Conservation (phyloP, 2,888 invertebrate genomes). For the Sarcophaga subvicina region DNA sequence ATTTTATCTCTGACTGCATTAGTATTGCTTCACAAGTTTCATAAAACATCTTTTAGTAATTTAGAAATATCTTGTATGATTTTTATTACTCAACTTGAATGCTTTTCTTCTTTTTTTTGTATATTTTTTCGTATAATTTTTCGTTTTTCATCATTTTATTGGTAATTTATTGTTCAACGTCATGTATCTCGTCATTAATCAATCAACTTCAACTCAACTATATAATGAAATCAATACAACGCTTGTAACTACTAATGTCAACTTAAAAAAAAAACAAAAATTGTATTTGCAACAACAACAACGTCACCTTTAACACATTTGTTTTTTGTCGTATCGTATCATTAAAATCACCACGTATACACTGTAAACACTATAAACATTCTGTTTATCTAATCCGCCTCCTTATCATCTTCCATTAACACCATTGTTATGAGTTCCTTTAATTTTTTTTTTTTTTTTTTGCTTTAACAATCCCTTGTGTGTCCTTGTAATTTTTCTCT, state of each 20-base stretch:
- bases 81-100: conserved; percentile 54
- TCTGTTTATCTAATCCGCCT: background rate
- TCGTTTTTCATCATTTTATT: conserved; percentile 47
- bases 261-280: conserved; percentile 29
- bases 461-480: conserved; percentile 16
- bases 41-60: conserved; percentile 16
- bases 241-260: conserved; percentile 57
- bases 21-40: conserved; percentile 35
- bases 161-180: conserved; percentile 55
- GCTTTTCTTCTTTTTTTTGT: conserved; percentile 53
- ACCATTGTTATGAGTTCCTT: conserved; percentile 9
- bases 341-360: conserved; percentile 3
- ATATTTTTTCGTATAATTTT: conserved; percentile 36
- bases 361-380: background rate
- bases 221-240: conserved; percentile 48
- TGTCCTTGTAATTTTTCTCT: conserved; percentile 36
- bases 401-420: background rate
- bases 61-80: conserved; percentile 3
- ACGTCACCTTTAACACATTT: conserved; percentile 45
- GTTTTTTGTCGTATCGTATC: conserved; percentile 18
- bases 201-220: conserved; percentile 44
- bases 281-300: background rate
- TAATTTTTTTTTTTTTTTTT: conserved; percentile 24
- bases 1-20: conserved; percentile 17
- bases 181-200: conserved; percentile 57